Percentiles rank a stretch among this genome's conserved stretches.
These are phyloP conservation scores for Plotosus lineatus DNA, from an alignment of 2,113 vertebrate genomes.

Conservation along the genomic window DNA sequence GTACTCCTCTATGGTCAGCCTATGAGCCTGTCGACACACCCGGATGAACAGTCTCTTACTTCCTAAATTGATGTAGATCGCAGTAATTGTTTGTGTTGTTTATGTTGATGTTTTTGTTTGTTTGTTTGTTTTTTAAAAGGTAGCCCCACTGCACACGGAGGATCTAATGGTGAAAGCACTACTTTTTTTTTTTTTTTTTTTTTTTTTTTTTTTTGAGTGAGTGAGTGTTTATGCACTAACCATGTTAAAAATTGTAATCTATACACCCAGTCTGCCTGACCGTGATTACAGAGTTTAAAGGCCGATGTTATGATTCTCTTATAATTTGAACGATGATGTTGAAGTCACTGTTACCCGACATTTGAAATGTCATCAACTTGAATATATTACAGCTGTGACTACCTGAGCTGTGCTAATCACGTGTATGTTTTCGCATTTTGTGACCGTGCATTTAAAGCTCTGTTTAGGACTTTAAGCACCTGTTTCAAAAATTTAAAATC, in stretches of 20 bases:
- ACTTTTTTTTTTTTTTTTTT: conserved; percentile 37
- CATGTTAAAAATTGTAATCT: neutral
- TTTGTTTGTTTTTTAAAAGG: conserved; percentile 62
- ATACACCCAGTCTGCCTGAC: conserved; percentile 14
- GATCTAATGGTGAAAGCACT: too few relatives aligned
- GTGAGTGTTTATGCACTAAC: conserved; percentile 61
- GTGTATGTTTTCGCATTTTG: conserved; percentile 28
- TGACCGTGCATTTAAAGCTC: conserved; percentile 19
- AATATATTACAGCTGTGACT: conserved; percentile 15
- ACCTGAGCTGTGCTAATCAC: conserved; percentile 26
- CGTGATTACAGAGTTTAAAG: neutral
- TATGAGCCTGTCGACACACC: neutral
- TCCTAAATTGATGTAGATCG: too few relatives aligned
- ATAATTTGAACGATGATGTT: conserved; percentile 46
- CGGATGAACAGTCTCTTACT: conserved; percentile 23
- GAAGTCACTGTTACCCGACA: conserved; percentile 62
- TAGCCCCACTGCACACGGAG: too few relatives aligned
- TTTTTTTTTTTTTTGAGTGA: conserved; percentile 54
- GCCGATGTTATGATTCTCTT: conserved; percentile 9
- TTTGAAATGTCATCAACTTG: conserved; percentile 58
- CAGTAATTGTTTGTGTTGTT: too few relatives aligned
- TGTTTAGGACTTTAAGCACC: conserved; percentile 24
- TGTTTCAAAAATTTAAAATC: too few relatives aligned
- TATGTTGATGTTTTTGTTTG: too few relatives aligned
- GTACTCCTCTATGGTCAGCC: too few relatives aligned